Evolutionary conservation across 2,797 vertebrate genomes (phyloP).

Genomic region (Phalloptychus januarius): DNA sequence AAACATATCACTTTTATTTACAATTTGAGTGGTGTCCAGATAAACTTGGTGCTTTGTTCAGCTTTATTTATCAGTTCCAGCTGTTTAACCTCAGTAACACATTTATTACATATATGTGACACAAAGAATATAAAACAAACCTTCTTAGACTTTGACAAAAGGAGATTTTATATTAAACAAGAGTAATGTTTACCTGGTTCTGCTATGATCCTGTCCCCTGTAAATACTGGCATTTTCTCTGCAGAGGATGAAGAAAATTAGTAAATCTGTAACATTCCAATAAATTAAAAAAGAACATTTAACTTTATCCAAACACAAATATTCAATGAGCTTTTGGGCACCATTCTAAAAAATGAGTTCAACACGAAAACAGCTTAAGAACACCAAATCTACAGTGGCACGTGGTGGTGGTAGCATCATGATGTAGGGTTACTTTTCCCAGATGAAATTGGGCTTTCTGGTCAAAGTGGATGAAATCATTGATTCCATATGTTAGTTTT

Average conservation of each 20-base stretch:
- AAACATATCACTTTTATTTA: neutral
- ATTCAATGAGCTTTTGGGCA: neutral
- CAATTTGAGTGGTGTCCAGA: neutral
- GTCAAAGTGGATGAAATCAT: neutral
- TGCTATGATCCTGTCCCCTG: conserved; percentile 52
- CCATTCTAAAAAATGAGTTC: neutral
- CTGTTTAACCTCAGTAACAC: neutral
- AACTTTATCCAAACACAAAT: neutral
- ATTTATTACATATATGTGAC: conserved; percentile 5
- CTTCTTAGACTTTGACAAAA: conserved; percentile 17
- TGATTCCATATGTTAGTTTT: neutral
- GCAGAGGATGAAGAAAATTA: conserved; percentile 37
- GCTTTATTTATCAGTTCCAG: neutral
- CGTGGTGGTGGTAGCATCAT: neutral
- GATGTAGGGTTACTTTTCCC: neutral
- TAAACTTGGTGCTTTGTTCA: neutral
- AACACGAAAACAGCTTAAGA: neutral
- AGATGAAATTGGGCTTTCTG: neutral
- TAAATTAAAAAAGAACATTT: neutral
- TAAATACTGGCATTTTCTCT: conserved; percentile 71
- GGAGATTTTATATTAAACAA: conserved; percentile 21
- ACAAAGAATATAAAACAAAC: conserved; percentile 1
- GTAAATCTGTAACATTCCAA: neutral
- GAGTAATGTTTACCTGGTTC: conserved; percentile 67
- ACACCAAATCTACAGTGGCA: neutral